Evolutionary conservation across 2,797 vertebrate species (phyloP).

Genomic region (Cheracebus regulus): DNA sequence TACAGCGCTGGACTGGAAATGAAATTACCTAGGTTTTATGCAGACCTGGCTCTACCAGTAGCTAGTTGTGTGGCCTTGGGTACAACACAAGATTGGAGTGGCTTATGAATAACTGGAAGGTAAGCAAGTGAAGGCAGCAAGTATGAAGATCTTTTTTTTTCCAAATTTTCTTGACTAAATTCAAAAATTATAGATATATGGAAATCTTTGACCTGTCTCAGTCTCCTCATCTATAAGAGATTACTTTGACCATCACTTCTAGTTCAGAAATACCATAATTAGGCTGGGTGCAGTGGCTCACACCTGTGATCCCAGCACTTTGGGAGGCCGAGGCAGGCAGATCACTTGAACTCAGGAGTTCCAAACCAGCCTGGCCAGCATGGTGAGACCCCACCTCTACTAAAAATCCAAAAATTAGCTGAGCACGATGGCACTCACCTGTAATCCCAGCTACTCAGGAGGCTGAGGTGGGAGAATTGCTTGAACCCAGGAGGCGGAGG

Average conservation of each 20-base stretch:
- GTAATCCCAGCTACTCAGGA: not conserved
- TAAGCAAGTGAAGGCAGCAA: not conserved
- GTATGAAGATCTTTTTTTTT: not conserved
- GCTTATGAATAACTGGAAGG: not conserved
- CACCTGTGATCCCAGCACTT: not conserved
- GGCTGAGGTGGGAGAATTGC: not conserved
- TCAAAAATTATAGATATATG: not conserved
- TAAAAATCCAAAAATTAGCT: not conserved
- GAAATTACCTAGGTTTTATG: not conserved
- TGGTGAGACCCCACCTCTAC: not conserved
- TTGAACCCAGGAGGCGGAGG: not conserved
- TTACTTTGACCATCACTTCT: not conserved
- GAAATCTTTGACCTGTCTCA: not conserved
- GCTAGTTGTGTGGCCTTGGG: not conserved
- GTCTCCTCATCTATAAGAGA: not conserved
- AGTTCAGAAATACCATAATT: not conserved
- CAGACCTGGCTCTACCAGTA: not conserved
- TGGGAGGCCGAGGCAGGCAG: not conserved
- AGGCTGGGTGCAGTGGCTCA: not conserved
- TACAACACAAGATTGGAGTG: not conserved
- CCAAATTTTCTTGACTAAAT: not conserved
- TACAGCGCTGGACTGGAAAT: not conserved
- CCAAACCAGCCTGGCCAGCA: not conserved
- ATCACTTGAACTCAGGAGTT: not conserved
- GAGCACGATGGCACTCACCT: rapidly evolving